Evolutionary conservation across 2,888 invertebrate species (phyloP), one percentile per base, ranked within the genome.

Genomic region (Microctonus brassicae): DNA sequence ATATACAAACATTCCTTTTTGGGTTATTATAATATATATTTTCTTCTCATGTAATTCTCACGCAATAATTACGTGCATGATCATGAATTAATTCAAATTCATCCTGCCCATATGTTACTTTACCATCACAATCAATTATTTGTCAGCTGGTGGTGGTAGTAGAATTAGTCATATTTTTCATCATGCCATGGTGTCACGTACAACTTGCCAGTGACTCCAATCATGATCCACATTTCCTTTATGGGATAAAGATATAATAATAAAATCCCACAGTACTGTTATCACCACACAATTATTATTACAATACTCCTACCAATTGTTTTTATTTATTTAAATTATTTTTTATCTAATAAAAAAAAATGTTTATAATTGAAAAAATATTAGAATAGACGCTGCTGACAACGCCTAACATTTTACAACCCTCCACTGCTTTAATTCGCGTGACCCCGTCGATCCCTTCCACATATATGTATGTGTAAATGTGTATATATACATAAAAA

Each of bases 1-100:
- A 84, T 81, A 47, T n/a, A 84, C 78, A 77, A 81, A 76, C 85
- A 85, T 86, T 80, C 83, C 85, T 82, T n/a, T n/a, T n/a, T 75
- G 68, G 72, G 24, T 9, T 66, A n/a, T n/a, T 60, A 11, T 66
- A 57, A 34, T 58, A 20, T 47, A 22, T 3, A 3, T 22, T 24
- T 10, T 26, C 7, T 11, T 13, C 9, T 22, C 24, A 22, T 22
- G n/a, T 55, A 55, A n/a, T n/a, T 24, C 55, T 24, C 55, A 47
- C 47, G 17, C 2, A 47, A 47, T 47, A 47, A 20, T 47, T 17
- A 47, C 20, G 17, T 17, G 17, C 9, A 33, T 34, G 29, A 24
- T n/a, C 1, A 13, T 33, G 9, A 29, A 13, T 58, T n/a, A n/a
- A 22, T 10, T 55, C 6, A 9, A 24, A 26, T 55, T 17, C 2